Evolutionary conservation across 2,113 vertebrate genomes (phyloP), one percentile per base, ranked within the genome.

Genomic region (Oncorhynchus nerka): DNA sequence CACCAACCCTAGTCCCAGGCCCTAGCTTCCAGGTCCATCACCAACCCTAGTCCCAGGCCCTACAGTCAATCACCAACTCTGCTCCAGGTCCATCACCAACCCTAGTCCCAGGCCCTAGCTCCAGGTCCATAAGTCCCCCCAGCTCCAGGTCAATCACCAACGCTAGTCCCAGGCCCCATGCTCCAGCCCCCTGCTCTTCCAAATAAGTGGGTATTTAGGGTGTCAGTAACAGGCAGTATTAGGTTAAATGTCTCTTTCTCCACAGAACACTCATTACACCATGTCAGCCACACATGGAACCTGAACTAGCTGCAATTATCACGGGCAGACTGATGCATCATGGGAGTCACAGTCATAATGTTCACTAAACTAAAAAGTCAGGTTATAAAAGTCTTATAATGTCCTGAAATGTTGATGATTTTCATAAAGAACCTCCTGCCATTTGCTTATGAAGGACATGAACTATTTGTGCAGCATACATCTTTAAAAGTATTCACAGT

Each of bases 231-330:
- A 91, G 92, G 82, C 66, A 20, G 80, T 81, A 88, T 91, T 92
- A 85, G 80, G 85, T 89, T 93, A 89, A 91, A 86, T 79, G 81
- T 92, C 93, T 93, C 93, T 92, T 91, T 87, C 90, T 73, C 13
- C 90, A 82, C 73, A 51, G 49, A 51, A 51, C 49, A 34, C 68
- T 93, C 92, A 93, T 94, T 94, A 93, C 80, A 87, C 81, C 85
- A 94, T 92, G 92, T 94, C 94, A 93, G 82, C 90, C 86, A 83
- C 79, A 11, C 13, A 15, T 51, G 86, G 90, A 92, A 88, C 82
- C 82, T 78, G 89, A 94, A 94, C 93, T 86, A 88, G 84, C 68
- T 77, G 77, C 85, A 94, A 90, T 90, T 92, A 88, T 88, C 69
- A 75, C 79, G 87, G 73, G 70, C 6, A 69, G 77, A 73, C 73